A percentile compares a stretch with the other conserved stretches of the same genome.
Conservation (phyloP, 1,140 invertebrate species). For the Thalassaphorura encarpata region DNA sequence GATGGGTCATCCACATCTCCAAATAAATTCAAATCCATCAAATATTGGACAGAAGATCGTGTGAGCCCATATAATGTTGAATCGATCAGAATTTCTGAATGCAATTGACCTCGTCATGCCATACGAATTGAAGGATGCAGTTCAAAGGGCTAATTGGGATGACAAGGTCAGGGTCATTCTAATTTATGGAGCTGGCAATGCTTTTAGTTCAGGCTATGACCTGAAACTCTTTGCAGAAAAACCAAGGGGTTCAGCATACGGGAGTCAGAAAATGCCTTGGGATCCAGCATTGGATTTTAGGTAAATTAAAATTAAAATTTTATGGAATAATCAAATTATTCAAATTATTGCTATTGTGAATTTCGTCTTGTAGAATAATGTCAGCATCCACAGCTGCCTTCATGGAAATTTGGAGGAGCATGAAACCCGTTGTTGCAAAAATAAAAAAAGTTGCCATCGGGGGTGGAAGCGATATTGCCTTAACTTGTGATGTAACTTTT, state of each 20-base stretch:
- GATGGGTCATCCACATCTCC: too few relatives aligned
- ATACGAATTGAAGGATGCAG: constrained; percentile 9
- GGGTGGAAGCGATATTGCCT: constrained; percentile 33
- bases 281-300: constrained; percentile 28
- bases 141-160: constrained; percentile 21
- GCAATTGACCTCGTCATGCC: constrained; percentile 25
- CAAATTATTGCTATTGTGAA: not conserved
- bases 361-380: constrained; percentile 29
- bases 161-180: constrained; percentile 26
- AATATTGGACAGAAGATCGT: constrained; percentile 24
- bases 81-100: constrained; percentile 18
- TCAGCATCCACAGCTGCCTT: constrained; percentile 16
- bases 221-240: constrained; percentile 30
- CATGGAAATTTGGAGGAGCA: constrained; percentile 33
- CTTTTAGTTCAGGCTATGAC: constrained; percentile 33
- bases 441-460: constrained; percentile 32
- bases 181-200: constrained; percentile 28
- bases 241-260: constrained; percentile 5
- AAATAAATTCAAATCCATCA: constrained; percentile 16
- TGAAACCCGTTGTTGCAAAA: constrained; percentile 31
- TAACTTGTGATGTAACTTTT: constrained; percentile 32
- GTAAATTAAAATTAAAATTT: constrained; percentile 1
- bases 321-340: not conserved
- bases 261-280: constrained; percentile 33
- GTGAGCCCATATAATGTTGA: constrained; percentile 26